These are phyloP conservation scores for Siphamia tubifer DNA, from an alignment of 2,113 vertebrate genomes.

Conservation along the genomic window DNA sequence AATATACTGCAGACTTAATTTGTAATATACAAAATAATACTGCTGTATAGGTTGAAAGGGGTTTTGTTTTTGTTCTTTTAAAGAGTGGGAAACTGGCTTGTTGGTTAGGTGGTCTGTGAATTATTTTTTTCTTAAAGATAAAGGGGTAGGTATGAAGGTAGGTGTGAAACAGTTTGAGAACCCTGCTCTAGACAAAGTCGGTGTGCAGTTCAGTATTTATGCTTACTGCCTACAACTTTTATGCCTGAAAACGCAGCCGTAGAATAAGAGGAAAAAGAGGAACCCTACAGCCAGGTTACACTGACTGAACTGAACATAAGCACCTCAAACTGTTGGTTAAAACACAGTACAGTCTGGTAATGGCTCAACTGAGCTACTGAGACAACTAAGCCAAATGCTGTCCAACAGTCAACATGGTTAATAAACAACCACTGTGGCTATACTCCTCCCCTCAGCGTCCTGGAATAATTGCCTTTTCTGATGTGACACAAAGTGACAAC, in stretches of 20 bases:
- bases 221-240: not conserved
- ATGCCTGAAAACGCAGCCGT: not conserved
- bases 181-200: too few species aligned
- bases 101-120: too few species aligned
- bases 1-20: too few species aligned
- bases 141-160: too few species aligned
- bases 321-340: not conserved
- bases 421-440: conserved; percentile 35
- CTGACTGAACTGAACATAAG: not conserved
- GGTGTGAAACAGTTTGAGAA: too few species aligned
- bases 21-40: too few species aligned
- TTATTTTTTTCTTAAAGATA: too few species aligned
- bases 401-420: conserved; percentile 22
- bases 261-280: conserved; percentile 10
- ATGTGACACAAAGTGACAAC: not conserved
- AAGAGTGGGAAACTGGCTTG: too few species aligned
- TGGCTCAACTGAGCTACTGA: not conserved
- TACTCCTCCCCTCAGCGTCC: not conserved
- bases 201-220: not conserved
- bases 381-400: not conserved
- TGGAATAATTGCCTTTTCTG: not conserved
- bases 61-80: too few species aligned
- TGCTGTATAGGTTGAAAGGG: too few species aligned
- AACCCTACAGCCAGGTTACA: not conserved
- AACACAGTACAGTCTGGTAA: not conserved